Percentiles rank a stretch among this genome's conserved stretches.
These are phyloP conservation scores for Therioaphis trifolii DNA, from an alignment of 2,888 invertebrate species.

Conservation along the genomic window DNA sequence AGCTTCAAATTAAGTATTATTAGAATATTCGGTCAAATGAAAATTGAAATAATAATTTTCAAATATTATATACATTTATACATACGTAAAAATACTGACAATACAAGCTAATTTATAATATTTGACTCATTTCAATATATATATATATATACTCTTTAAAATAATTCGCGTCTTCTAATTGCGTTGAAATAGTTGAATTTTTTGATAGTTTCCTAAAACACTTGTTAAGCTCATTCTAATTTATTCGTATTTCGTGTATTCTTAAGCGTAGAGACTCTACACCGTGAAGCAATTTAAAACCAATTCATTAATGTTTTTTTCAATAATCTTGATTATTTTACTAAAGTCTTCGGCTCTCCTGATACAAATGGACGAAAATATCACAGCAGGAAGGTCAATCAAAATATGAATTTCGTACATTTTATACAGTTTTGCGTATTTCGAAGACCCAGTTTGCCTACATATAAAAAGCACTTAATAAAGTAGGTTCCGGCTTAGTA, in stretches of 20 bases:
- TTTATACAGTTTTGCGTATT: background rate
- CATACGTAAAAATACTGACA: no score
- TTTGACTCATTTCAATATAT: background rate
- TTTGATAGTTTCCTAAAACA: background rate
- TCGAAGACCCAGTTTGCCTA: background rate
- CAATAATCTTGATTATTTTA: background rate
- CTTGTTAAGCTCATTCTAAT: background rate
- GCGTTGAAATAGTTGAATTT: background rate
- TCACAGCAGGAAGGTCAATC: background rate
- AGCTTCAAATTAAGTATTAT: no score
- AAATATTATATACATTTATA: no score
- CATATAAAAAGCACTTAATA: slow-evolving; percentile 15
- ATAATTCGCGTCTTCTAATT: background rate
- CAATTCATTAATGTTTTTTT: background rate
- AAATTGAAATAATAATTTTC: no score
- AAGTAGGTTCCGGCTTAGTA: slow-evolving; percentile 14
- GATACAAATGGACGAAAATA: background rate
- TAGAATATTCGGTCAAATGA: no score
- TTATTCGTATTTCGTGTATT: background rate
- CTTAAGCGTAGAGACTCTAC: no score
- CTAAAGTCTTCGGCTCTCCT: background rate
- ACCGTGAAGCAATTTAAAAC: background rate
- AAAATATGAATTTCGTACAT: background rate
- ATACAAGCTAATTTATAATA: slow-evolving; percentile 8
- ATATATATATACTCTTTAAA: background rate